These are phyloP conservation scores for Osmerus mordax DNA, from an alignment of 2,113 vertebrate species.

Conservation along the genomic window DNA sequence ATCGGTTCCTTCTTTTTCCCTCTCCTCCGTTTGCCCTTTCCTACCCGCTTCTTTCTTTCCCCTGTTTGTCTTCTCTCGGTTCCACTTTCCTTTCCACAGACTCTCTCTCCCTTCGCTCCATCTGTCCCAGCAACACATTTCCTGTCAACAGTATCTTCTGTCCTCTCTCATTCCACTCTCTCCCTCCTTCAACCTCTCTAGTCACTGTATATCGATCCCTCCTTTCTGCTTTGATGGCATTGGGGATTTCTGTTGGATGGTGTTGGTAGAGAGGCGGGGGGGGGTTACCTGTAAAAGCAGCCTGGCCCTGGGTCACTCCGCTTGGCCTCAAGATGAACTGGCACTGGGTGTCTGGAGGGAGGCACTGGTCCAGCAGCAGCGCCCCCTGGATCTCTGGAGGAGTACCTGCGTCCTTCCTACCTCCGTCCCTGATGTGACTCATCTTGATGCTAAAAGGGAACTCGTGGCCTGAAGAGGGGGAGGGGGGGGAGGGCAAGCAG, in stretches of 20 bases:
- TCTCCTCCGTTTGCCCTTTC: no score
- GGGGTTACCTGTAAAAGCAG: conserved; percentile 70
- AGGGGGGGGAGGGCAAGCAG: not conserved
- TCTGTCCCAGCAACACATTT: no score
- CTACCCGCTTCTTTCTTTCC: no score
- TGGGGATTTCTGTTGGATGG: not conserved
- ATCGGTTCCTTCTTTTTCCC: no score
- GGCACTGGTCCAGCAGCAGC: conserved; percentile 78
- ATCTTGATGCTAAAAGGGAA: conserved; percentile 95
- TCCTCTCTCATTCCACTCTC: conserved; percentile 15
- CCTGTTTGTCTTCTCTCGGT: no score
- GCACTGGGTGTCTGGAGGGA: conserved; percentile 87
- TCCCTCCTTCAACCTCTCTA: conserved; percentile 25
- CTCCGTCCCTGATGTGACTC: conserved; percentile 84
- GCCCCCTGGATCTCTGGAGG: conserved; percentile 74
- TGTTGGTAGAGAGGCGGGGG: not conserved
- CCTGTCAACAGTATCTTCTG: not conserved
- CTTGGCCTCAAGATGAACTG: conserved; percentile 92
- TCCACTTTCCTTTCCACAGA: conserved; percentile 14
- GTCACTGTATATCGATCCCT: conserved; percentile 9
- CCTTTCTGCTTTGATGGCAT: conserved; percentile 13
- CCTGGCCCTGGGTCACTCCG: conserved; percentile 61
- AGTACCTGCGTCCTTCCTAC: conserved; percentile 62
- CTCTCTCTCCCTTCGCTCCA: not conserved
- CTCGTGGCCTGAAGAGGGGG: conserved; percentile 80